phyloP scores from a whole-genome alignment of 2,888 invertebrate genomes.

The Leucophenga montana region DNA sequence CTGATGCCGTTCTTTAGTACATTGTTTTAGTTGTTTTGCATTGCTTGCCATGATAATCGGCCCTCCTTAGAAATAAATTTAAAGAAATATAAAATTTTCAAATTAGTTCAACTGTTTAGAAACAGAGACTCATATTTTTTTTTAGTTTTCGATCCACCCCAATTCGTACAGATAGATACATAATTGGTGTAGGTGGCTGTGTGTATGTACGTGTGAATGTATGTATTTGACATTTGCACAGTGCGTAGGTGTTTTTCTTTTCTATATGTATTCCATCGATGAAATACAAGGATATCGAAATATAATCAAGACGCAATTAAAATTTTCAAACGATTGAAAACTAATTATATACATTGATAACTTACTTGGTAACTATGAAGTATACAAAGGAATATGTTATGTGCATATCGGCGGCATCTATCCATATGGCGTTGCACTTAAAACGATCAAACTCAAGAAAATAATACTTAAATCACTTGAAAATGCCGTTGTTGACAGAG shows the following conservation, averaged over 20 bases:
- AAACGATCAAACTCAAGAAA: not conserved
- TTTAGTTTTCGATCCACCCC: too few species aligned
- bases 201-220: constrained; percentile 24
- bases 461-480: not conserved
- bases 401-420: too few species aligned
- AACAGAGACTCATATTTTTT: too few species aligned
- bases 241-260: constrained; percentile 2
- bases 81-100: too few species aligned
- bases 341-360: not conserved
- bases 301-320: constrained; percentile 7
- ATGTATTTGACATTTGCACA: constrained; percentile 20
- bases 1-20: constrained; percentile 47
- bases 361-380: too few species aligned
- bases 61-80: constrained; percentile 57
- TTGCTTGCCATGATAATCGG: constrained; percentile 73
- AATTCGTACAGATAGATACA: too few species aligned
- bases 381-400: too few species aligned
- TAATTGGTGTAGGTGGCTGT: not conserved
- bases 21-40: constrained; percentile 65
- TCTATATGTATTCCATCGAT: not conserved
- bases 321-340: not conserved
- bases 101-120: too few species aligned
- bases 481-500: not conserved
- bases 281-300: constrained; percentile 1
- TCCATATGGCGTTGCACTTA: too few species aligned